Percentiles rank a stretch among this genome's conserved stretches.
phyloP scores from a whole-genome alignment of 2,113 vertebrate species.

The Perca flavescens region DNA sequence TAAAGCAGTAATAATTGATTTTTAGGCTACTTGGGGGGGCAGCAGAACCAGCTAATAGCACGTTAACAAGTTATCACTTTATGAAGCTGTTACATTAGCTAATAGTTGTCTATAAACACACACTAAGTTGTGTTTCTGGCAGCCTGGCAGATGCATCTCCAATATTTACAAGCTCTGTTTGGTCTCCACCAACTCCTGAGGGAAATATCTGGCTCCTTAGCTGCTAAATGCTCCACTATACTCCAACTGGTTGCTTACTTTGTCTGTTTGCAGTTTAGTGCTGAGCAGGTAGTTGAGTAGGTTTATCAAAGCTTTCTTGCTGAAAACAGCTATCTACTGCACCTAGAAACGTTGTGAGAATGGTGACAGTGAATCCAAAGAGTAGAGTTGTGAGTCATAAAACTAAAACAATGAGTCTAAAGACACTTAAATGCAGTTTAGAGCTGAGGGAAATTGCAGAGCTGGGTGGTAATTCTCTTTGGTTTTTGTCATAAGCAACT shows the following conservation, averaged over 20 bases:
- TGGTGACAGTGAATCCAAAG: not conserved
- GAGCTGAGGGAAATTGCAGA: not conserved
- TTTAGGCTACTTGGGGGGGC: not conserved
- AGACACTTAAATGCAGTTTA: not conserved
- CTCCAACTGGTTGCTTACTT: too few relatives aligned
- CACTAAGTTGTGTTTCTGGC: not conserved
- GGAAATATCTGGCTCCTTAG: not conserved
- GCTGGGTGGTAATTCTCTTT: not conserved
- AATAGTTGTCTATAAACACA: not conserved
- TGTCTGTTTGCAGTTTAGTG: too few relatives aligned
- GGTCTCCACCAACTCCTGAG: not conserved
- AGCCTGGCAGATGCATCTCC: not conserved
- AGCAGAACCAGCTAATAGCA: constrained; percentile 5
- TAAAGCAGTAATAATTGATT: not conserved
- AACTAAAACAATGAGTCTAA: not conserved
- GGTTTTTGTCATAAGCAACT: not conserved
- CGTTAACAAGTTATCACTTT: not conserved
- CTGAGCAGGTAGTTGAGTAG: too few relatives aligned
- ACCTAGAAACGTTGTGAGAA: too few relatives aligned
- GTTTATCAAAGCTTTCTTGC: too few relatives aligned
- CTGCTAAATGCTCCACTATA: not conserved
- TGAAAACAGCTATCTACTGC: too few relatives aligned
- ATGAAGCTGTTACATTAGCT: not conserved
- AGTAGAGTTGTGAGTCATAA: not conserved
- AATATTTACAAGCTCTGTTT: not conserved